Percentiles rank a stretch among this genome's conserved stretches.
phyloP scores from a whole-genome alignment of 1,140 invertebrate genomes.

The Asobara japonica region DNA sequence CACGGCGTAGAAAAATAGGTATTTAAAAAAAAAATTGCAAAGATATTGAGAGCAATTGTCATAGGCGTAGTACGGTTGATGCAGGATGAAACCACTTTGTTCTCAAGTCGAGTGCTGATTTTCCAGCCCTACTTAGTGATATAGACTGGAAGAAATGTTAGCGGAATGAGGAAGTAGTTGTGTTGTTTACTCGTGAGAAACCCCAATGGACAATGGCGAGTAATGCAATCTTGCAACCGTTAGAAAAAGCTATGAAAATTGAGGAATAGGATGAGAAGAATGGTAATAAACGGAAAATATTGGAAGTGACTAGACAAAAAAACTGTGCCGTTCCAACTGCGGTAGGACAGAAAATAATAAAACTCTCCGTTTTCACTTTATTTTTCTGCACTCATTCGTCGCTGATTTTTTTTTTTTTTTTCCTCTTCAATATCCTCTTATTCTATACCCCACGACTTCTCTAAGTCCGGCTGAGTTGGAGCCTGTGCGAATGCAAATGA shows the following conservation, averaged over 20 bases:
- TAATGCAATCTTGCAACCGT: not conserved
- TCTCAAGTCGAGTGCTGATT: not conserved
- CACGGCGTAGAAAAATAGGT: too few relatives aligned
- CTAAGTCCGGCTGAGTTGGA: slow-evolving; percentile 40
- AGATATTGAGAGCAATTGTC: too few relatives aligned
- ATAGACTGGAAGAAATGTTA: not conserved
- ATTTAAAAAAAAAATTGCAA: too few relatives aligned
- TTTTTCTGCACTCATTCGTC: not conserved
- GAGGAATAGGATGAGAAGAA: not conserved
- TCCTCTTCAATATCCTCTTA: not conserved
- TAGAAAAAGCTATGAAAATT: not conserved
- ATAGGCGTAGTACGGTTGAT: too few relatives aligned
- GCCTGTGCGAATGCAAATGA: slow-evolving; percentile 58
- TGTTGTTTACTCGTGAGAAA: slow-evolving; percentile 5
- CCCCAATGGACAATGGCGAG: slow-evolving; percentile 14
- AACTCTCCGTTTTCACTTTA: not conserved
- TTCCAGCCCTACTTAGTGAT: not conserved
- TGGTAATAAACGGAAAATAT: not conserved
- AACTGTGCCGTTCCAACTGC: not conserved
- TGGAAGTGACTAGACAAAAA: not conserved
- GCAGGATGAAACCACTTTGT: too few relatives aligned
- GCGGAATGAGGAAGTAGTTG: slow-evolving; percentile 16
- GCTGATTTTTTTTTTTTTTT: not conserved
- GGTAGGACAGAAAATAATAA: not conserved
- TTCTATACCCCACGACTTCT: not conserved